Conservation (phyloP, 1,140 invertebrate genomes). For the Stenopsyche tienmushanensis region DNA sequence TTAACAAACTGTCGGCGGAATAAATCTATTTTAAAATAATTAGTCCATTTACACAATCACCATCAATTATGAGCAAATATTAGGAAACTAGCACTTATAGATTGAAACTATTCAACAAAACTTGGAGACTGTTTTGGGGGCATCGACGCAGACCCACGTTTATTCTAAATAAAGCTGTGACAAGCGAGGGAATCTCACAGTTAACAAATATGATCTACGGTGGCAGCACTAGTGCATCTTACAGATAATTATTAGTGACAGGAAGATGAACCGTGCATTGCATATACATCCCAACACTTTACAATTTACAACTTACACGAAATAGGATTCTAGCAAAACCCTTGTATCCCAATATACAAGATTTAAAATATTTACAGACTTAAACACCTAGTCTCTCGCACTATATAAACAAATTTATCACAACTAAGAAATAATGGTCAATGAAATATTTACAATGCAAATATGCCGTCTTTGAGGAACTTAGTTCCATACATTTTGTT, state of each 20-base stretch:
- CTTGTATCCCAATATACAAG: slow-evolving; percentile 34
- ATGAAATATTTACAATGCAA: slow-evolving; percentile 36
- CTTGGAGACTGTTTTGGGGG: not conserved
- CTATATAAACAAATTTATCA: slow-evolving; percentile 39
- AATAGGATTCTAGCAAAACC: slow-evolving; percentile 24
- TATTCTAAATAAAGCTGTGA: slow-evolving; percentile 27
- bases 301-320: slow-evolving; percentile 32
- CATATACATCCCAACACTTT: slow-evolving; percentile 39
- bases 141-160: not conserved
- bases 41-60: slow-evolving; percentile 13
- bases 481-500: slow-evolving; percentile 24
- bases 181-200: slow-evolving; percentile 48
- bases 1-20: not conserved
- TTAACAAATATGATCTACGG: slow-evolving; percentile 42
- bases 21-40: not conserved
- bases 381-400: slow-evolving; percentile 21
- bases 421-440: slow-evolving; percentile 38
- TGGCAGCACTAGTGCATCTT: slow-evolving; percentile 32
- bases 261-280: slow-evolving; percentile 42
- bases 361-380: slow-evolving; percentile 31
- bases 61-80: slow-evolving; percentile 25
- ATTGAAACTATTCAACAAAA: slow-evolving; percentile 4
- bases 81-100: slow-evolving; percentile 18
- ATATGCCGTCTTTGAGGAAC: slow-evolving; percentile 16
- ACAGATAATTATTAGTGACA: slow-evolving; percentile 39